A percentile compares a stretch with the other conserved stretches of the same genome.
phyloP scores from a whole-genome alignment of 2,113 vertebrate species.

The Helogale parvula region DNA sequence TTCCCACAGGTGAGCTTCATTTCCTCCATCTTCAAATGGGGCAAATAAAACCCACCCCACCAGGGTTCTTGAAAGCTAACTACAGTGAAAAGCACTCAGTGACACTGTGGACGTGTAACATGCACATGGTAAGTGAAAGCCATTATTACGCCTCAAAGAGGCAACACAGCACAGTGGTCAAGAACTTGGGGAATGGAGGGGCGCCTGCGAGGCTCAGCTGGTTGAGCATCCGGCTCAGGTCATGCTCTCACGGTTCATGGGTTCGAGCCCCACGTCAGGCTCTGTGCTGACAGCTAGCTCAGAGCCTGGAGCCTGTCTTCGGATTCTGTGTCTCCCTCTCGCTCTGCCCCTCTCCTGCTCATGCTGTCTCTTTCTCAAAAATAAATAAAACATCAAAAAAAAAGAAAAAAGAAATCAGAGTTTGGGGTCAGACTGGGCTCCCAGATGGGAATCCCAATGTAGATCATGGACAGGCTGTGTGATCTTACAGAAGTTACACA shows the following conservation, averaged over 20 bases:
- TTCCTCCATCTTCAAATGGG: background rate
- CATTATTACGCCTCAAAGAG: background rate
- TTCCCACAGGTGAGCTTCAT: background rate
- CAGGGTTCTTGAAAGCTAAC: background rate
- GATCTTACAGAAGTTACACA: background rate
- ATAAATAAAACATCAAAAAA: no score
- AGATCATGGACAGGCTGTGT: background rate
- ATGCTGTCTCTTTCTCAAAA: no score
- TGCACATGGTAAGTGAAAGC: background rate
- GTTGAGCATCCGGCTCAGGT: no score
- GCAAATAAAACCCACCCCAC: background rate
- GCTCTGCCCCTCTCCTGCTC: no score
- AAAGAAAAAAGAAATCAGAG: background rate
- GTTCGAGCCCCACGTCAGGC: no score
- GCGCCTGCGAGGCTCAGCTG: no score
- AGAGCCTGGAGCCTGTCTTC: no score
- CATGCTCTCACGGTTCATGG: no score
- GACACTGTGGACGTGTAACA: background rate
- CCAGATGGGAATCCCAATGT: no score
- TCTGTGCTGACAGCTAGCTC: no score
- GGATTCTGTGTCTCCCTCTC: no score
- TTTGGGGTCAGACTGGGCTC: background rate
- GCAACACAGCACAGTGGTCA: background rate
- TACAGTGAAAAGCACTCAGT: background rate
- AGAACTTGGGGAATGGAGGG: background rate